A percentile compares a stretch with the other conserved stretches of the same genome.
Evolutionary conservation across 2,888 invertebrate genomes (phyloP).

Genomic region (Lordiphosa fenestrarum): DNA sequence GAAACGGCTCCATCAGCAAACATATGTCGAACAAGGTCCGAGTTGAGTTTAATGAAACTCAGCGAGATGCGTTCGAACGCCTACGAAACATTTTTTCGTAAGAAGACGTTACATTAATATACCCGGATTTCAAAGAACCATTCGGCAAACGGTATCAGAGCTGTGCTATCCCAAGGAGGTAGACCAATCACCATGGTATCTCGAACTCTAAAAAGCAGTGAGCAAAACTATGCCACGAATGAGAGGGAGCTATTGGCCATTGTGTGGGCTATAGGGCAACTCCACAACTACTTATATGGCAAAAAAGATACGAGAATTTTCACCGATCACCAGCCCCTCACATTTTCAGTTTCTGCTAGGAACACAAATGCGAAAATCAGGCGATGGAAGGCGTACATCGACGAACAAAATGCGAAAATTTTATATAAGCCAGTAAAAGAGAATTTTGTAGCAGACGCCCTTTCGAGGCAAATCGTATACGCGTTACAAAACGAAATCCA

Average conservation of each 20-base stretch:
- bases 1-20: conserved; percentile 1
- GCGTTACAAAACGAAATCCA: no score
- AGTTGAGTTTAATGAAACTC: background rate
- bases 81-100: conserved; percentile 2
- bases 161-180: conserved; percentile 2
- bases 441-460: no score
- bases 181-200: conserved; percentile 9
- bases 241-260: conserved; percentile 5
- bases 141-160: conserved; percentile 9
- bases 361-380: no score
- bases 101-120: conserved; percentile 2
- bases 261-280: conserved; percentile 4
- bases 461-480: no score
- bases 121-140: background rate
- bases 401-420: no score
- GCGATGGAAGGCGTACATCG: no score
- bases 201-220: conserved; percentile 6
- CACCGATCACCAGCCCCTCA: no score
- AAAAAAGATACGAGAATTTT: conserved; percentile 1
- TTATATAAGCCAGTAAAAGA: no score
- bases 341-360: no score
- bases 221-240: conserved; percentile 9
- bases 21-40: conserved; percentile 5
- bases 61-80: conserved; percentile 3
- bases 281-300: conserved; percentile 11